phyloP scores from a whole-genome alignment of 2,113 vertebrate species.

The Tenrec ecaudatus region DNA sequence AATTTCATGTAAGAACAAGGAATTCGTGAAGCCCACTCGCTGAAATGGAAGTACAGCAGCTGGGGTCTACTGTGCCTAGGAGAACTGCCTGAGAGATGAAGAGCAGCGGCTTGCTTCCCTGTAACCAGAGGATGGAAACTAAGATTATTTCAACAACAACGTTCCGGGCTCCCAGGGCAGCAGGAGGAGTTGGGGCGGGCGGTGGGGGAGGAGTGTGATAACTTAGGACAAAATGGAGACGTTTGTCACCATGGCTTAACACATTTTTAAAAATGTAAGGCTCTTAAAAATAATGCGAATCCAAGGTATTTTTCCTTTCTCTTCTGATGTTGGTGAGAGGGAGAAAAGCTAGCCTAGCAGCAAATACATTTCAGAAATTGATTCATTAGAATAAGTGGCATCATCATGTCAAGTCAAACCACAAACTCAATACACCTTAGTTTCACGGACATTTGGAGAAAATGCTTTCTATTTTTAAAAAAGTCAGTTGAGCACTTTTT shows the following conservation, averaged over 20 bases:
- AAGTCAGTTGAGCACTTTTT: neutral
- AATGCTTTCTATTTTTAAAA: conserved; percentile 15
- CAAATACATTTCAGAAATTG: neutral
- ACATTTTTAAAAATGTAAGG: neutral
- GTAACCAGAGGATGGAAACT: neutral
- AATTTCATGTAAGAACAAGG: neutral
- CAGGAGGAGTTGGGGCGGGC: neutral
- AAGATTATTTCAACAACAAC: neutral
- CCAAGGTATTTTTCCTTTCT: neutral
- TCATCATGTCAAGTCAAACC: neutral
- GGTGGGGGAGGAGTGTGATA: neutral
- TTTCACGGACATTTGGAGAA: neutral
- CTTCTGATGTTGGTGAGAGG: neutral
- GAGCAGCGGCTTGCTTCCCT: neutral
- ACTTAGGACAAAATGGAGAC: neutral
- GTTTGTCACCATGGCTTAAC: neutral
- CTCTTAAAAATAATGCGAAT: neutral
- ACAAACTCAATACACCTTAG: neutral
- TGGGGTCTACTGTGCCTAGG: neutral
- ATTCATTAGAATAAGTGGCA: neutral
- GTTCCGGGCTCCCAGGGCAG: neutral
- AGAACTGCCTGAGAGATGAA: neutral
- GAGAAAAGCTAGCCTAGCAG: neutral
- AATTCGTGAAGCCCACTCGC: neutral
- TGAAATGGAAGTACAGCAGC: neutral